Evolutionary conservation across 2,113 vertebrate species (phyloP).

Genomic region (Psilopogon haemacephalus): DNA sequence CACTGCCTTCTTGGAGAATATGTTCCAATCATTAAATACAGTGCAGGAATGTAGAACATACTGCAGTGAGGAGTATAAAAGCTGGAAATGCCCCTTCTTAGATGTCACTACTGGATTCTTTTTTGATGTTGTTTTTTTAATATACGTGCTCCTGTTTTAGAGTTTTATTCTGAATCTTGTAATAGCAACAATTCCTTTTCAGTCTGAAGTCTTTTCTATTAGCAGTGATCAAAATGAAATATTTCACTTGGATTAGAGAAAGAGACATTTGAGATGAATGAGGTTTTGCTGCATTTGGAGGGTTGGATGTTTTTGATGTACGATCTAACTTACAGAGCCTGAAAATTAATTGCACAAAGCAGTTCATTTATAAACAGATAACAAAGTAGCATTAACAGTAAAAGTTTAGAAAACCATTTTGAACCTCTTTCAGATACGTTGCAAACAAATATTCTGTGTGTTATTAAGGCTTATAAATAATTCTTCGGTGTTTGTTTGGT

Average conservation of each 20-base stretch:
- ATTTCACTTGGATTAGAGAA: constrained; percentile 40
- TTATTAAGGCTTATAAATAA: not conserved
- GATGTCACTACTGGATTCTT: not conserved
- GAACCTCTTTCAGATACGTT: not conserved
- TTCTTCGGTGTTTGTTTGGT: not conserved
- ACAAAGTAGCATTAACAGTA: not conserved
- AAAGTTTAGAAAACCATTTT: constrained; percentile 2
- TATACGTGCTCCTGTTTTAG: constrained; percentile 50
- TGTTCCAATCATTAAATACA: not conserved
- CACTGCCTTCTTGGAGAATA: not conserved
- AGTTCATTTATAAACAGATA: not conserved
- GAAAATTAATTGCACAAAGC: constrained; percentile 11
- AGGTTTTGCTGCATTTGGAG: constrained; percentile 20
- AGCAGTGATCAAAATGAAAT: constrained; percentile 55
- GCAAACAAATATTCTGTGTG: not conserved
- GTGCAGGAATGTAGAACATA: not conserved
- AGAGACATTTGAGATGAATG: constrained; percentile 49
- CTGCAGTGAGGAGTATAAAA: not conserved
- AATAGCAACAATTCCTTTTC: constrained; percentile 41
- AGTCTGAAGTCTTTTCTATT: constrained; percentile 25
- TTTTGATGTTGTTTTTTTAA: constrained; percentile 52
- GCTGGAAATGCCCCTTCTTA: not conserved
- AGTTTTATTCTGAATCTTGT: constrained; percentile 47
- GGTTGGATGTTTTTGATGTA: constrained; percentile 29
- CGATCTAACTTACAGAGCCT: not conserved